Conservation (phyloP, 2,797 vertebrate genomes). For the Oceanodroma leucorhoa region DNA sequence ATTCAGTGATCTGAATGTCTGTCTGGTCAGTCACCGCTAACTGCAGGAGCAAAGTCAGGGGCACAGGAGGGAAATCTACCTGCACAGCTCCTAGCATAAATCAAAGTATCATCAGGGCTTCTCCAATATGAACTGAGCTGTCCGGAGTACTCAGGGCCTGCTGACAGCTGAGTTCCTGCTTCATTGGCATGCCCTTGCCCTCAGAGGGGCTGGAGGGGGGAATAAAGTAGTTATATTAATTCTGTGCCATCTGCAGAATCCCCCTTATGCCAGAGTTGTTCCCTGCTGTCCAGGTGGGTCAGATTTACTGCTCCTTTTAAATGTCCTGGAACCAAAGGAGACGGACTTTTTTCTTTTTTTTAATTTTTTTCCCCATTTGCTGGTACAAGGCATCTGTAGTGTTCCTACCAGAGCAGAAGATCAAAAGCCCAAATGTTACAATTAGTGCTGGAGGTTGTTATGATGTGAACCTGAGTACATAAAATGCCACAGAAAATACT, state of each 20-base stretch:
- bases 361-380: neutral
- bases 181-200: fast-evolving
- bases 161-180: neutral
- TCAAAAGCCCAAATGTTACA: neutral
- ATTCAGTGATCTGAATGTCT: neutral
- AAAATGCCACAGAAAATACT: neutral
- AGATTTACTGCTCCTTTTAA: neutral
- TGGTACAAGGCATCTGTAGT: neutral
- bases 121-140: neutral
- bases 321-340: neutral
- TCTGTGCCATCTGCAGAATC: neutral
- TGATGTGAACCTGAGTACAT: neutral
- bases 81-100: neutral
- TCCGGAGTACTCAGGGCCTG: neutral
- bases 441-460: neutral
- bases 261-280: neutral
- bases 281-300: neutral
- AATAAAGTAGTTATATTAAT: neutral
- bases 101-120: neutral
- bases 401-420: neutral
- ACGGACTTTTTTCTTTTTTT: fast-evolving
- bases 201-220: neutral
- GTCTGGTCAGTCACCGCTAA: neutral
- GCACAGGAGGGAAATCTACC: neutral
- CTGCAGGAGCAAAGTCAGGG: neutral